These are phyloP conservation scores for Alligator sinensis DNA, from an alignment of 2,113 vertebrate species.

Conservation along the genomic window DNA sequence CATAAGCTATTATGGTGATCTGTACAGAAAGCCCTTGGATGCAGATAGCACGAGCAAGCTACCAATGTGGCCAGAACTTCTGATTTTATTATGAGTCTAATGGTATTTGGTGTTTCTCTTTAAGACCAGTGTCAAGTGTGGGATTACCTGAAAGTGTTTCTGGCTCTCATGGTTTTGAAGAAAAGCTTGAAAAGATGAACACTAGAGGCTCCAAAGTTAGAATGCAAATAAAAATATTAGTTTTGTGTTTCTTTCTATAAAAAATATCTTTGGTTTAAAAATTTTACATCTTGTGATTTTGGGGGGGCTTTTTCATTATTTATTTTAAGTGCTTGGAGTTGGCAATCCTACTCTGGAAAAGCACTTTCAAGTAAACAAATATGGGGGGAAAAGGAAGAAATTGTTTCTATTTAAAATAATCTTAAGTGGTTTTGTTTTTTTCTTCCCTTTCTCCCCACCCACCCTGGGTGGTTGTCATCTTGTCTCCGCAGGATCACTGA, in stretches of 20 bases:
- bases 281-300: not conserved
- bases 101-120: too few species aligned
- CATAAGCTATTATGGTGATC: not conserved
- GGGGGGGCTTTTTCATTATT: not conserved
- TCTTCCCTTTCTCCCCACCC: too few species aligned
- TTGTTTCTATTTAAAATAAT: not conserved
- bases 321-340: not conserved
- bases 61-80: not conserved
- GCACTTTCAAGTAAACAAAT: not conserved
- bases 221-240: not conserved
- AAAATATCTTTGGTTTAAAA: too few species aligned
- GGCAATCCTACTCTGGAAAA: not conserved
- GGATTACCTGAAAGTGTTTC: not conserved
- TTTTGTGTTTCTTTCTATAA: too few species aligned
- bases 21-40: not conserved
- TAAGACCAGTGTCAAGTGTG: not conserved
- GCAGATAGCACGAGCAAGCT: not conserved
- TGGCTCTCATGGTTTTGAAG: not conserved
- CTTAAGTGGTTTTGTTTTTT: not conserved
- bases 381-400: not conserved
- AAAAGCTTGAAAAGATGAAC: not conserved
- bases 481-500: too few species aligned
- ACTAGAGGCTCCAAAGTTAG: not conserved
- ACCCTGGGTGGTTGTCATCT: too few species aligned
- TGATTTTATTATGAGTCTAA: not conserved